Evolutionary conservation across 30 jellyfish, hydroid and myxozoan species (phyloP).

Genomic region (Pelagia noctiluca): DNA sequence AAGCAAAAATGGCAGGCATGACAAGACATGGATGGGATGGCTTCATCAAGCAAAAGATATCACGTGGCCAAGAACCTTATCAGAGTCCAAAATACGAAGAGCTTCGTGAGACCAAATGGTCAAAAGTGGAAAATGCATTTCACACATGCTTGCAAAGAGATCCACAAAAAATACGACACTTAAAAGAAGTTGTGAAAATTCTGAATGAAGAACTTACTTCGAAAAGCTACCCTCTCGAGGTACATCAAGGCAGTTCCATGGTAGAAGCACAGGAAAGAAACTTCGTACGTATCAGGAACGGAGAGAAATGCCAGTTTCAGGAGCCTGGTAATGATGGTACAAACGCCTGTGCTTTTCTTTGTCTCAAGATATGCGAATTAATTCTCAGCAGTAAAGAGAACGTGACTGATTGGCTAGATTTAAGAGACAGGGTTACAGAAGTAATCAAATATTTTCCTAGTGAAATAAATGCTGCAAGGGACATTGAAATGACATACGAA

Average conservation of each 20-base stretch:
- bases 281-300: neutral
- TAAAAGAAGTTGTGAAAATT: neutral
- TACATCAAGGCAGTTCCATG: neutral
- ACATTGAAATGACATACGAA: neutral
- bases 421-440: neutral
- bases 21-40: neutral
- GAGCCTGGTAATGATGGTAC: neutral
- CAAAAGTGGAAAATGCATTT: neutral
- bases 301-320: neutral
- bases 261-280: neutral
- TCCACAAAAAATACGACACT: neutral
- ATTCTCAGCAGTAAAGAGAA: neutral
- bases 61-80: neutral
- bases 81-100: neutral
- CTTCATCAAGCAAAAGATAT: neutral
- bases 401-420: neutral
- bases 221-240: neutral
- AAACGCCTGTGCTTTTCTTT: constrained; percentile 3
- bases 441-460: neutral
- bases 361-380: neutral
- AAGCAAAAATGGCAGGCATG: neutral
- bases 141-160: neutral
- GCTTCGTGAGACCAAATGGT: neutral
- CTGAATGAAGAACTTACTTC: neutral
- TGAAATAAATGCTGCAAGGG: neutral